Conservation (phyloP, 2,113 vertebrate genomes). For the Mobula birostris region DNA sequence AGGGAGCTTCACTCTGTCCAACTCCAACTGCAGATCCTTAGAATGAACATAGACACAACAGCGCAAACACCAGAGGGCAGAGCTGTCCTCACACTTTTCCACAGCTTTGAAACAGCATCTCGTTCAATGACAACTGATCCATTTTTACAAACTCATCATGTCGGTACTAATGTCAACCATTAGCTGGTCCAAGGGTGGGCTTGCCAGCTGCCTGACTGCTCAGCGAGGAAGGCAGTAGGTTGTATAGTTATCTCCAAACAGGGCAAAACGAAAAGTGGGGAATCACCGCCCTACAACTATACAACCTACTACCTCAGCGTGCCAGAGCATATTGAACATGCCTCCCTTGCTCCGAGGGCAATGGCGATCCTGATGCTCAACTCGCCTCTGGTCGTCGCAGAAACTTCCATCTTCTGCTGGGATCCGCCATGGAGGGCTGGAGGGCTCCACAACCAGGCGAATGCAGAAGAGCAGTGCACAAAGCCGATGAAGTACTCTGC, state of each 20-base stretch:
- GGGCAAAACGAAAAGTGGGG: constrained; percentile 59
- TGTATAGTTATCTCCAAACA: constrained; percentile 92
- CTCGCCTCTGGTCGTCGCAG: background rate
- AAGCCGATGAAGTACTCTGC: too few species aligned
- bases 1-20: background rate
- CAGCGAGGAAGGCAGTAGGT: constrained; percentile 95
- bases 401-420: too few species aligned
- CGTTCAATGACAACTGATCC: background rate
- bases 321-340: background rate
- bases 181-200: background rate
- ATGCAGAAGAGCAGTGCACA: too few species aligned
- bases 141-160: too few species aligned
- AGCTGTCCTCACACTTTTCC: background rate
- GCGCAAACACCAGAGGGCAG: background rate
- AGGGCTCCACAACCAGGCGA: too few species aligned
- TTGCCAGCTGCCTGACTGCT: constrained; percentile 20
- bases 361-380: background rate
- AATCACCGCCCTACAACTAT: constrained; percentile 97
- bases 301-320: constrained; percentile 98
- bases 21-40: background rate
- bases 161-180: background rate
- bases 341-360: background rate
- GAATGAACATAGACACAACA: background rate
- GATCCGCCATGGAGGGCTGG: too few species aligned
- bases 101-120: background rate